Base-by-base conservation (phyloP, 2,113 vertebrate genomes). In the Zonotrichia leucophrys region DNA sequence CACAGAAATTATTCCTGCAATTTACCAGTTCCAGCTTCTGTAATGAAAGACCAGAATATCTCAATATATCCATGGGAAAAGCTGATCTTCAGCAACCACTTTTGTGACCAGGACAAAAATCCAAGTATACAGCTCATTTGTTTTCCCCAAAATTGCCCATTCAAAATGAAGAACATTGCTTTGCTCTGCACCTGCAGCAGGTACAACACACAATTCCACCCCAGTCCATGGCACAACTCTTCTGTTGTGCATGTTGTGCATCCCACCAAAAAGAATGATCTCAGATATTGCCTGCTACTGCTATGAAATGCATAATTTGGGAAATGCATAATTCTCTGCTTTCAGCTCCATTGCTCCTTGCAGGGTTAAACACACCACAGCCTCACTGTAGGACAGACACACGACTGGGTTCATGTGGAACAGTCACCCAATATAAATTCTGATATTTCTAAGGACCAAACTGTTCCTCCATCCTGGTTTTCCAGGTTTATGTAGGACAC, bases 231-330 rank as follows among this genome's bases (percentile, higher is more conserved):
- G 10, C 44, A 23, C n/a, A 33, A 33, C 12, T 52, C 72, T 66
- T 58, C 24, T 0, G 1, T 20, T 0, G 1, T 20, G 8, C 5
- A 47, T 0, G 1, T 20, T 0, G 1, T 20, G 8, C 5, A 47
- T 21, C 37, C 30, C 23, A 22, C 24, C 47, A 63, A 20, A 52
- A 30, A 49, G 9, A 35, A 68, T 35, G 11, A 28, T 8, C 49
- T n/a, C 60, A 42, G 35, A 63, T 59, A 39, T 9, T 44, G 24
- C 12, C 25, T 60, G 28, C 2, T 62, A 27, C 49, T 50, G 49
- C 49, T 50, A 50, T 25, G 49, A 50, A 50, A 50, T 50, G 24
- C 25, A 15, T 50, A 25, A 50, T 50, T 50, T 50, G 49, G 49
- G 49, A 25, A 50, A 50, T 15, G 14, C 49, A 50, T 15, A 50